These are phyloP conservation scores for Anguilla pacifica DNA, from an alignment of 2,797 vertebrate genomes.

Conservation along the genomic window DNA sequence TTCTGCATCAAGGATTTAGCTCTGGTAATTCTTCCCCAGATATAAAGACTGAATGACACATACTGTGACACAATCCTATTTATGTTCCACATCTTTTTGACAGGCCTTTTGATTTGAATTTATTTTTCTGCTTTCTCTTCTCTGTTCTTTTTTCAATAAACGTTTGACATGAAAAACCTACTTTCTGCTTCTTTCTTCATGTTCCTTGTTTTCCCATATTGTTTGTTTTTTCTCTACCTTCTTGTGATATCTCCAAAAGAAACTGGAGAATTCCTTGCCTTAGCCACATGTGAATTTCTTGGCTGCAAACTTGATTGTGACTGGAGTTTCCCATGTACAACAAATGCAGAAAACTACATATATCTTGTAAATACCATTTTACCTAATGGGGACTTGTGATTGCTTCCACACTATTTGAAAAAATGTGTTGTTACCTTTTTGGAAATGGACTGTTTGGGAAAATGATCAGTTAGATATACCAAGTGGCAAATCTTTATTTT, in stretches of 20 bases:
- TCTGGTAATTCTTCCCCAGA: constrained; percentile 25
- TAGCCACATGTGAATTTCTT: background rate
- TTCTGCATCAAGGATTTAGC: constrained; percentile 22
- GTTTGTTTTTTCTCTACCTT: constrained; percentile 24
- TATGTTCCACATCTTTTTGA: constrained; percentile 30
- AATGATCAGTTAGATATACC: background rate
- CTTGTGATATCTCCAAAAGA: background rate
- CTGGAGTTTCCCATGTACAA: background rate
- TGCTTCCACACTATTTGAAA: background rate
- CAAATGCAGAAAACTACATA: background rate
- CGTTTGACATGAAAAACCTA: constrained; percentile 42
- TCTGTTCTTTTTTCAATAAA: constrained; percentile 85
- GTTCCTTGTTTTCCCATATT: constrained; percentile 10
- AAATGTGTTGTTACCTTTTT: background rate
- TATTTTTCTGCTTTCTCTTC: constrained; percentile 73
- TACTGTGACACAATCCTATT: background rate
- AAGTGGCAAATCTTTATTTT: background rate
- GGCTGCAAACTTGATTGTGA: background rate
- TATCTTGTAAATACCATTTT: background rate
- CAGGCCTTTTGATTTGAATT: constrained; percentile 74
- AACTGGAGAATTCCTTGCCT: background rate
- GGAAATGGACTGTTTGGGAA: background rate
- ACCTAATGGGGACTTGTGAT: background rate
- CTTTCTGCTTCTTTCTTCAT: constrained; percentile 21
- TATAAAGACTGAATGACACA: constrained; percentile 18